Evolutionary conservation across 2,113 vertebrate species (phyloP).

Genomic region (Numida meleagris): DNA sequence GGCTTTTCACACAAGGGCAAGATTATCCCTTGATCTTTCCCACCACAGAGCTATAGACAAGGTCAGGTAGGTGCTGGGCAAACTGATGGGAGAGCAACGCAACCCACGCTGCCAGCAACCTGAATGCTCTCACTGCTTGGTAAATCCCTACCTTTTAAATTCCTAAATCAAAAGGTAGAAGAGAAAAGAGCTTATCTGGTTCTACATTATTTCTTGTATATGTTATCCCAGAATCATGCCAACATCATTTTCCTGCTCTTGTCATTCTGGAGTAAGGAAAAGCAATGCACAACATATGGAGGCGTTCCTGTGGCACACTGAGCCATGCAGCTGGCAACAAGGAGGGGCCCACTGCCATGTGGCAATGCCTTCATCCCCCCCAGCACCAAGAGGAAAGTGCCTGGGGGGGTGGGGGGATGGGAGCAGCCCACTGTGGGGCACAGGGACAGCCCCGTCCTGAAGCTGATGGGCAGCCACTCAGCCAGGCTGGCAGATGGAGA

Average conservation of each 20-base stretch:
- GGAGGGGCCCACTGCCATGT: not conserved
- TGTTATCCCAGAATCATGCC: not conserved
- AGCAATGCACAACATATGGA: fast-evolving
- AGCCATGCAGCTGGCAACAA: not conserved
- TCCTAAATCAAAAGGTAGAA: not conserved
- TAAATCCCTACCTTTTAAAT: not conserved
- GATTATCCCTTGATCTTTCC: not conserved
- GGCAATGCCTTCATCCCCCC: not conserved
- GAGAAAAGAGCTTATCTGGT: not conserved
- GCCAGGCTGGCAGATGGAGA: not conserved
- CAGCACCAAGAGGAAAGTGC: fast-evolving
- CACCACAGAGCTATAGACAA: not conserved
- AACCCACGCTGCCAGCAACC: not conserved
- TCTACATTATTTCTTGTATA: not conserved
- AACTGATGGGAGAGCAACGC: not conserved
- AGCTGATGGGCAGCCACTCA: not conserved
- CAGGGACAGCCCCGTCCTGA: not conserved
- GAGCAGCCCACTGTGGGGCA: not conserved
- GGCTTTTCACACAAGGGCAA: not conserved
- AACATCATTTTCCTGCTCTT: not conserved
- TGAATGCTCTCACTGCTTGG: not conserved
- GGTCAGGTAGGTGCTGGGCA: not conserved
- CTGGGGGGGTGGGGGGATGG: not conserved
- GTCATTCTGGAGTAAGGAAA: not conserved
- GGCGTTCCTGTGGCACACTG: not conserved